Conservation (phyloP, 2,888 invertebrate genomes). For the Callyntrura sp. region DNA sequence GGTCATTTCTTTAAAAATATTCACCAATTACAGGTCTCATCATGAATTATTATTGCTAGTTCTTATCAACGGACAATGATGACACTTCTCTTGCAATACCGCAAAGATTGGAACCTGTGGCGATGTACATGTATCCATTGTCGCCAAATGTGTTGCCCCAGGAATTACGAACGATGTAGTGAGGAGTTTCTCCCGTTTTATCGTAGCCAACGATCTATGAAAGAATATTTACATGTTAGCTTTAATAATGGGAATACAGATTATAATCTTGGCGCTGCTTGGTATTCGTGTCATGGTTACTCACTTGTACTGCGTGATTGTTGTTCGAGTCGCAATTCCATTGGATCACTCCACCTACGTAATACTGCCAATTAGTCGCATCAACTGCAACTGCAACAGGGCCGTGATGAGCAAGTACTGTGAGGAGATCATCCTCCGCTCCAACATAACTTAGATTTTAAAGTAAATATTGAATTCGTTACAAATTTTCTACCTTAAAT, state of each 20-base stretch:
- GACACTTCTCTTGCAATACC: slow-evolving; percentile 92
- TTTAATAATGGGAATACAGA: background rate
- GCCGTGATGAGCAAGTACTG: slow-evolving; percentile 89
- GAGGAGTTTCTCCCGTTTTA: slow-evolving; percentile 89
- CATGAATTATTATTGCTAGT: background rate
- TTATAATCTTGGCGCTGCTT: background rate
- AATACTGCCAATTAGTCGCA: slow-evolving; percentile 94
- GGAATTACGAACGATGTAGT: slow-evolving; percentile 94
- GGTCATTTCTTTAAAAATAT: slow-evolving; percentile 7
- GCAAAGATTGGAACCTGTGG: slow-evolving; percentile 91
- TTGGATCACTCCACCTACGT: slow-evolving; percentile 93
- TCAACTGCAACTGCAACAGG: slow-evolving; percentile 94
- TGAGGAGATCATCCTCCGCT: slow-evolving; percentile 89
- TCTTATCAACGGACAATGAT: slow-evolving; percentile 86
- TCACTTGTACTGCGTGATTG: slow-evolving; percentile 91
- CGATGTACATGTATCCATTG: slow-evolving; percentile 91
- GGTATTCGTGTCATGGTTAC: background rate
- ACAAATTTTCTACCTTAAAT: too few relatives aligned
- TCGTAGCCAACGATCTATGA: slow-evolving; percentile 92
- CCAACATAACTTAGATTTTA: slow-evolving; percentile 88
- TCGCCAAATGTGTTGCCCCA: slow-evolving; percentile 93
- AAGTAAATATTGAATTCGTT: too few relatives aligned
- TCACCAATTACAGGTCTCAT: background rate
- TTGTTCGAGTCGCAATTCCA: slow-evolving; percentile 90
- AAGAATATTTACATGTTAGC: background rate